These are phyloP conservation scores for Oncorhynchus mykiss DNA, from an alignment of 2,113 vertebrate species.

Conservation along the genomic window DNA sequence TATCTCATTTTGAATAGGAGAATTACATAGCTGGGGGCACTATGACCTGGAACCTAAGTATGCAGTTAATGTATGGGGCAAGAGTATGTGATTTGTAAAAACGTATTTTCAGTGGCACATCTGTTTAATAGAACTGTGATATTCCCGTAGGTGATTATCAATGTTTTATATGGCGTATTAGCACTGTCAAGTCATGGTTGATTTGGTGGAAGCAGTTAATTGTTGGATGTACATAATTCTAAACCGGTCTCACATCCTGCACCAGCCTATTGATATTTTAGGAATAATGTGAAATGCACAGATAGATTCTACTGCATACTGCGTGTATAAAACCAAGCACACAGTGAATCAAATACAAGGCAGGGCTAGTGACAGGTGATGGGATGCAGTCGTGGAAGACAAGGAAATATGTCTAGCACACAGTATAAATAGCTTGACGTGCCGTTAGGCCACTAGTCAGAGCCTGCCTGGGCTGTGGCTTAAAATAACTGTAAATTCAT, in stretches of 20 bases:
- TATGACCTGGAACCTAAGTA: not conserved
- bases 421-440: constrained; percentile 64
- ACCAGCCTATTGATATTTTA: constrained; percentile 35
- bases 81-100: not conserved
- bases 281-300: constrained; percentile 55
- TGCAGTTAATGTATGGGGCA: not conserved
- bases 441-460: constrained; percentile 30
- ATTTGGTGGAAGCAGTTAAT: not conserved
- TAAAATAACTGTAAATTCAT: constrained; percentile 73
- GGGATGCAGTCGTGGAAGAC: constrained; percentile 41
- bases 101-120: not conserved
- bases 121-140: not conserved
- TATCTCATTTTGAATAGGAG: constrained; percentile 40
- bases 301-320: constrained; percentile 51
- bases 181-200: not conserved
- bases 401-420: constrained; percentile 47
- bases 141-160: not conserved
- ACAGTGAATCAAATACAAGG: constrained; percentile 57
- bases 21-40: not conserved
- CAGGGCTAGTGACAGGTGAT: constrained; percentile 61
- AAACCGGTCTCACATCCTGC: not conserved
- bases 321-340: constrained; percentile 54
- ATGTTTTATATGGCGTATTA: not conserved
- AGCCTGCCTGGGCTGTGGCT: constrained; percentile 59
- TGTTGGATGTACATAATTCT: not conserved